phyloP scores from a whole-genome alignment of 2,113 vertebrate genomes.

The Paradisaea rubra region DNA sequence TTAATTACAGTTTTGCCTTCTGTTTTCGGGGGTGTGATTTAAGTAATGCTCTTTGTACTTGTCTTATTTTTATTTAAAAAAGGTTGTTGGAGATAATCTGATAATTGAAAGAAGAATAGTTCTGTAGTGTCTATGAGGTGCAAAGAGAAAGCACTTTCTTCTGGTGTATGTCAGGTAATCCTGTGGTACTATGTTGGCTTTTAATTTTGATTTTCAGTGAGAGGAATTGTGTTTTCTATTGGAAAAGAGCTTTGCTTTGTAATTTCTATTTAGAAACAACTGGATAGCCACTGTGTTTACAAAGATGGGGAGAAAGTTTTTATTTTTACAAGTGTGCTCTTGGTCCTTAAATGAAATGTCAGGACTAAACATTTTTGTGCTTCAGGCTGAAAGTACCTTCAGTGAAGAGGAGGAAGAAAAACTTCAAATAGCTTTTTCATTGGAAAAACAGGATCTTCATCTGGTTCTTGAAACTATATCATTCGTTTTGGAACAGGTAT shows the following conservation, averaged over 20 bases:
- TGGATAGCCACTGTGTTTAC: neutral
- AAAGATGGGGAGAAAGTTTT: neutral
- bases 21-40: neutral
- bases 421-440: conserved; percentile 82
- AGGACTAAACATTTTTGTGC: conserved; percentile 9
- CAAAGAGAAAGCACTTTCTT: neutral
- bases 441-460: conserved; percentile 87
- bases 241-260: neutral
- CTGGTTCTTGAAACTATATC: conserved; percentile 87
- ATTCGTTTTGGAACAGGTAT: conserved; percentile 92
- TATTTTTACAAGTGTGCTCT: neutral
- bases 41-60: neutral
- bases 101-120: neutral
- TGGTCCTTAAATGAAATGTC: neutral
- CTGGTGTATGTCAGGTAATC: neutral
- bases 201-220: neutral
- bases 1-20: neutral
- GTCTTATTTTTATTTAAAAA: neutral
- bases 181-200: neutral
- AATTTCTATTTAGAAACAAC: neutral
- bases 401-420: conserved; percentile 94
- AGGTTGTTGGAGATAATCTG: neutral
- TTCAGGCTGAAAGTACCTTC: conserved; percentile 86
- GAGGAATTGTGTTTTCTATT: neutral
- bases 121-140: neutral